A percentile compares a stretch with the other conserved stretches of the same genome.
These are phyloP conservation scores for Nemoura dubitans DNA, from an alignment of 2,888 invertebrate species.

Conservation along the genomic window DNA sequence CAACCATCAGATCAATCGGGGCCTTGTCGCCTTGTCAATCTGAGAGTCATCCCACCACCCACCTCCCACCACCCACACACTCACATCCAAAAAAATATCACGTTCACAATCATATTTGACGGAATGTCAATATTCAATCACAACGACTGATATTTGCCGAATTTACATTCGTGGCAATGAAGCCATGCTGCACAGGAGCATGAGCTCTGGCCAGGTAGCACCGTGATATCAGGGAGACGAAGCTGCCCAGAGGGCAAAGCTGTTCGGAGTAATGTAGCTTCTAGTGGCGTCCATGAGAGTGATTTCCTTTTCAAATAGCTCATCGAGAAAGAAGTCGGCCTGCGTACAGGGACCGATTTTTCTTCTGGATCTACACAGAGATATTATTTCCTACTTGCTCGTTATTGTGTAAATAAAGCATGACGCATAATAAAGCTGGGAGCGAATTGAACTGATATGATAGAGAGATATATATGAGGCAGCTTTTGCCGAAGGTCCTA, in stretches of 20 bases:
- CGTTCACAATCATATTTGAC: constrained; percentile 2
- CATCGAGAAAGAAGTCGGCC: not conserved
- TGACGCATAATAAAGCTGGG: not conserved
- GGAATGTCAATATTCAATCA: constrained; percentile 7
- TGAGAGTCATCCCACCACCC: not conserved
- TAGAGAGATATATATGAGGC: not conserved
- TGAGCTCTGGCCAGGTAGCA: not conserved
- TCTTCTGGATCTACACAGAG: not conserved
- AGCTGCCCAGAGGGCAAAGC: not conserved
- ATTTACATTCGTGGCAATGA: not conserved
- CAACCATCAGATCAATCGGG: constrained; percentile 30
- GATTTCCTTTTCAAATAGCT: not conserved
- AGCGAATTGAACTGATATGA: not conserved
- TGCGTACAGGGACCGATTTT: constrained; percentile 26
- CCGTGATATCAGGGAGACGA: not conserved
- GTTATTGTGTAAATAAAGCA: constrained; percentile 7
- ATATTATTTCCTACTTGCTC: constrained; percentile 24
- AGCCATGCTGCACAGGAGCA: not conserved
- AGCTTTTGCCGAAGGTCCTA: not conserved
- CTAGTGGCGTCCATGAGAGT: not conserved
- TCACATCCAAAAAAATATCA: not conserved
- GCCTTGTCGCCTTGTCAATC: not conserved
- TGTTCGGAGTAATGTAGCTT: not conserved
- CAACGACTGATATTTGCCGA: not conserved
- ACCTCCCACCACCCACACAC: not conserved